Conservation (phyloP, 2,797 vertebrate species). For the Apogon talboti region DNA sequence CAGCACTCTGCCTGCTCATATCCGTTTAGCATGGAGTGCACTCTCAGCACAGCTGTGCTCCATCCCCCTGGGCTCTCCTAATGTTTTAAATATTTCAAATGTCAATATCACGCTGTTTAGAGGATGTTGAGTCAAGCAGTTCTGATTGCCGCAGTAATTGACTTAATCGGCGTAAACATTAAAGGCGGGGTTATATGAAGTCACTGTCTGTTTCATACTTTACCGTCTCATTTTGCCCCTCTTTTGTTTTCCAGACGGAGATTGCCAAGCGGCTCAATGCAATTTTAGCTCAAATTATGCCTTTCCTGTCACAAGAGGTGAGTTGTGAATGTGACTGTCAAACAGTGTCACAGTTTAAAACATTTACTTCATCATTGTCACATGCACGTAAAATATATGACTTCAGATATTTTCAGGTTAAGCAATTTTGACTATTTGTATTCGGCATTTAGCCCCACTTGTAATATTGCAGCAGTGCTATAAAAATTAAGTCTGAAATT, state of each 20-base stretch:
- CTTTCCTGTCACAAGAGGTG: constrained; percentile 99
- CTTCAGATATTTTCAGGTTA: constrained; percentile 12
- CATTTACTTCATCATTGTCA: constrained; percentile 14
- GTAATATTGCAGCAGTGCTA: constrained; percentile 25
- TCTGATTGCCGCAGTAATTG: constrained; percentile 86
- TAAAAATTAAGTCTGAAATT: constrained; percentile 52
- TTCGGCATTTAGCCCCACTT: constrained; percentile 28
- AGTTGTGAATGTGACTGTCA: constrained; percentile 62
- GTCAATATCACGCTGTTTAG: constrained; percentile 89
- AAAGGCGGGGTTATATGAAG: constrained; percentile 77
- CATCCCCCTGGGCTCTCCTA: constrained; percentile 85
- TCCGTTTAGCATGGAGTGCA: constrained; percentile 85
- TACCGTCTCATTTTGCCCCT: constrained; percentile 67
- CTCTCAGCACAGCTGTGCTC: constrained; percentile 86
- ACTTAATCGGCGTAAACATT: constrained; percentile 86
- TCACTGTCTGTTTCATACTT: constrained; percentile 71
- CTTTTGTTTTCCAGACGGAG: constrained; percentile 91
- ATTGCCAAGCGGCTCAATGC: constrained; percentile 99
- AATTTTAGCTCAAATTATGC: constrained; percentile 99
- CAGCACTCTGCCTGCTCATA: constrained; percentile 81
- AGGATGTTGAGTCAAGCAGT: constrained; percentile 87
- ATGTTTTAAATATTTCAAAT: constrained; percentile 89
- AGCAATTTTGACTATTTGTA: constrained; percentile 41
- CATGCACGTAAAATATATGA: constrained; percentile 21
- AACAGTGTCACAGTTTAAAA: constrained; percentile 25